A percentile compares a stretch with the other conserved stretches of the same genome.
Conservation (phyloP, 2,797 vertebrate genomes). For the Cyclopterus lumpus region DNA sequence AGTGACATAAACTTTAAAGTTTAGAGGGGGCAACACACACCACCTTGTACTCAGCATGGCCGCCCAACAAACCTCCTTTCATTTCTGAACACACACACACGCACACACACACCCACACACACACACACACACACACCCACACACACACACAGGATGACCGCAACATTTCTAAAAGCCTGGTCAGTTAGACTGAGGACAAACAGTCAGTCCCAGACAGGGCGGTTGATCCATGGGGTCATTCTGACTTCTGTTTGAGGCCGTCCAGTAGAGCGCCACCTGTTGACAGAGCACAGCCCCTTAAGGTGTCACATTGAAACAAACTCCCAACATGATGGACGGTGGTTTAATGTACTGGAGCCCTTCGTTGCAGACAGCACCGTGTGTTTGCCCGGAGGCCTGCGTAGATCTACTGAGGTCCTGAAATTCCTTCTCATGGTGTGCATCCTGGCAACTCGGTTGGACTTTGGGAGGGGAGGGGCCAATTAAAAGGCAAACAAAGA, state of each 20-base stretch:
- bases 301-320: conserved; percentile 46
- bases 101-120: conserved; percentile 57
- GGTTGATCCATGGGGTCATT: conserved; percentile 33
- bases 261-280: conserved; percentile 55
- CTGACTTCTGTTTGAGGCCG: conserved; percentile 23
- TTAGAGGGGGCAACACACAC: conserved; percentile 68
- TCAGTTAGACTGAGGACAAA: conserved; percentile 63
- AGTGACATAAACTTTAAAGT: conserved; percentile 73
- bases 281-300: conserved; percentile 31
- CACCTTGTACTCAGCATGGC: conserved; percentile 63
- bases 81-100: conserved; percentile 70
- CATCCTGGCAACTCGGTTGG: conserved; percentile 72
- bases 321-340: conserved; percentile 50
- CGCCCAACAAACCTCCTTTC: conserved; percentile 76
- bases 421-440: conserved; percentile 75
- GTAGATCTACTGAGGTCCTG: conserved; percentile 71
- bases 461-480: conserved; percentile 55
- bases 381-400: conserved; percentile 59
- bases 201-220: conserved; percentile 53
- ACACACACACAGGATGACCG: conserved; percentile 66
- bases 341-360: conserved; percentile 71
- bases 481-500: conserved; percentile 76
- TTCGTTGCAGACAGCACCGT: conserved; percentile 51
- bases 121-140: conserved; percentile 54
- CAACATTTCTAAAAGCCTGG: conserved; percentile 71